phyloP scores from a whole-genome alignment of 2,888 invertebrate genomes.

The Marronus borbonicus region DNA sequence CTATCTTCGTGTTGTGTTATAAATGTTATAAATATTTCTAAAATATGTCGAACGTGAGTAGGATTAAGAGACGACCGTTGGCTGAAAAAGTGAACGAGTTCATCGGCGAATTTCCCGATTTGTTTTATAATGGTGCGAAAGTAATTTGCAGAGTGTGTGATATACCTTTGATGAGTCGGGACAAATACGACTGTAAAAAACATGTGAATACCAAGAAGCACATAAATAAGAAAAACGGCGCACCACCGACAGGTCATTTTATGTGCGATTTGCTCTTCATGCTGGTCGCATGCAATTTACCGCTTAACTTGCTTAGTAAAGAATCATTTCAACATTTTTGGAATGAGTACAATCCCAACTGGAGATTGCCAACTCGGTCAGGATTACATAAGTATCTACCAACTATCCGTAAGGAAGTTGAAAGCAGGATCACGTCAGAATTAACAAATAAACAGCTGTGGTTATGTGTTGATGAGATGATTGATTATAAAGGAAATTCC shows the following conservation, averaged over 20 bases:
- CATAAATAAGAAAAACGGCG: background rate
- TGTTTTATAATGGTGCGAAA: constrained; percentile 3
- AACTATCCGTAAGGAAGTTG: background rate
- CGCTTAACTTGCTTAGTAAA: background rate
- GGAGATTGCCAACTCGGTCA: background rate
- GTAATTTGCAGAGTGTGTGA: background rate
- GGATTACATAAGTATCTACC: background rate
- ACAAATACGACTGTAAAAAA: too few species aligned
- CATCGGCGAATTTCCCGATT: too few species aligned
- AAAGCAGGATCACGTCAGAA: background rate
- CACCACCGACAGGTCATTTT: background rate
- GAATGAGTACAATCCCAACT: background rate
- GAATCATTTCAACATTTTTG: background rate
- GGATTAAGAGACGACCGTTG: background rate
- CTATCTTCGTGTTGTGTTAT: too few species aligned
- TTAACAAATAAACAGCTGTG: background rate
- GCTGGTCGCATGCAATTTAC: background rate
- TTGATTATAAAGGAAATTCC: background rate
- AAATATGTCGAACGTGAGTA: background rate
- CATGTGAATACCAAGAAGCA: background rate
- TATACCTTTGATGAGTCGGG: too few species aligned
- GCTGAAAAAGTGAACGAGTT: background rate
- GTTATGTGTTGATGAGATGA: background rate
- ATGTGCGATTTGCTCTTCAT: background rate
- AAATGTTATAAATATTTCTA: background rate